phyloP scores from a whole-genome alignment of 1,140 invertebrate species.

The Drosophila varians region DNA sequence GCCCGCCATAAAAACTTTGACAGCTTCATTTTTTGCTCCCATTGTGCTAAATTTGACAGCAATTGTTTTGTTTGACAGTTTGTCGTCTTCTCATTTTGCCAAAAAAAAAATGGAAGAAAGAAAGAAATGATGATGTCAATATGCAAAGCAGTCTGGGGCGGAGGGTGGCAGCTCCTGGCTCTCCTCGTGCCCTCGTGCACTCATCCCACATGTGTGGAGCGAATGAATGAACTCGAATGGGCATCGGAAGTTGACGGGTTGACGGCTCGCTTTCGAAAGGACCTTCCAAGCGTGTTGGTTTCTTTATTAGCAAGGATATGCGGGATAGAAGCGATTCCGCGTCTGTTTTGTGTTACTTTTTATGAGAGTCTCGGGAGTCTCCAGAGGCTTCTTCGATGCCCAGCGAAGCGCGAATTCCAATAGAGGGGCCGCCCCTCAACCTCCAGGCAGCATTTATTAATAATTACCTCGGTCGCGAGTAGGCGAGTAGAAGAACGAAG shows the following conservation, averaged over 20 bases:
- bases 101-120: too few relatives aligned
- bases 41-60: constrained; percentile 81
- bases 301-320: constrained; percentile 11
- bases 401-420: constrained; percentile 76
- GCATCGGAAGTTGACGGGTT: constrained; percentile 15
- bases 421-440: too few relatives aligned
- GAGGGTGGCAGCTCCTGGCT: neutral
- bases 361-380: constrained; percentile 8
- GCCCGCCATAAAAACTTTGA: constrained; percentile 65
- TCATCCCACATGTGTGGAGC: neutral
- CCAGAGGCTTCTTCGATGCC: constrained; percentile 63
- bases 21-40: constrained; percentile 69
- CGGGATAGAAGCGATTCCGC: neutral
- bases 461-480: constrained; percentile 70
- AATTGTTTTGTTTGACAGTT: constrained; percentile 82
- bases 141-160: constrained; percentile 63
- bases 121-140: constrained; percentile 81
- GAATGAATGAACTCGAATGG: constrained; percentile 36
- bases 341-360: neutral
- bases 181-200: too few relatives aligned
- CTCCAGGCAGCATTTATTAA: constrained; percentile 69
- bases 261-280: neutral
- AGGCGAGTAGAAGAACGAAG: constrained; percentile 15
- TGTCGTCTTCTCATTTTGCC: constrained; percentile 69
- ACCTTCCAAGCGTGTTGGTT: too few relatives aligned